Percentiles rank a stretch among this genome's conserved stretches.
These are phyloP conservation scores for Pterois miles DNA, from an alignment of 2,797 vertebrate genomes.

Conservation along the genomic window DNA sequence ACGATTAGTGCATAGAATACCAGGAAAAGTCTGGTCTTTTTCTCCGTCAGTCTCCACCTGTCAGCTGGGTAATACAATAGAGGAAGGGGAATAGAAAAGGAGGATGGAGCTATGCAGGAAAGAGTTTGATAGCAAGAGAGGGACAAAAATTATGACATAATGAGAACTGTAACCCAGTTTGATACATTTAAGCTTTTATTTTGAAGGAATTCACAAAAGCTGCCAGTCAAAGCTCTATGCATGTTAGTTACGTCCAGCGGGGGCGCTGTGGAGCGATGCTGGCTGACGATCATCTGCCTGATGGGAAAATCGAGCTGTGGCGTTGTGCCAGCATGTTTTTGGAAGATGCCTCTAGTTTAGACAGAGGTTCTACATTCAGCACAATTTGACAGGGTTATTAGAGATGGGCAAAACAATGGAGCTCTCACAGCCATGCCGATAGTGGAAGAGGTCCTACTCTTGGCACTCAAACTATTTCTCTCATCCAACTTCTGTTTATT, in stretches of 20 bases:
- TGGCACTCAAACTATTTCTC: slow-evolving; percentile 24
- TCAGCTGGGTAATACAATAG: slow-evolving; percentile 56
- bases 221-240: background rate
- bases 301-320: slow-evolving; percentile 65
- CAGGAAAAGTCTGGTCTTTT: slow-evolving; percentile 49
- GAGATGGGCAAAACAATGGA: slow-evolving; percentile 44
- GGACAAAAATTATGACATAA: background rate
- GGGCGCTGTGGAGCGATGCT: slow-evolving; percentile 1
- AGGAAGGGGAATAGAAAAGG: slow-evolving; percentile 22
- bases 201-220: background rate
- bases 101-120: slow-evolving; percentile 32
- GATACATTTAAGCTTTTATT: slow-evolving; percentile 1
- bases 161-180: background rate
- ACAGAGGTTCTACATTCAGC: slow-evolving; percentile 57
- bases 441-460: slow-evolving; percentile 52
- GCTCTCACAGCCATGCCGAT: slow-evolving; percentile 36
- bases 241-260: background rate
- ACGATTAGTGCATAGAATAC: slow-evolving; percentile 19
- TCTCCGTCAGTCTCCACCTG: slow-evolving; percentile 54
- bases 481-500: slow-evolving; percentile 53
- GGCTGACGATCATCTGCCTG: background rate
- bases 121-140: background rate
- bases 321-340: slow-evolving; percentile 53
- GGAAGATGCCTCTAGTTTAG: slow-evolving; percentile 60
- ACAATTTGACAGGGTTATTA: slow-evolving; percentile 62